These are phyloP conservation scores for Allolobophora icterica DNA, from an alignment of 2,888 invertebrate species.

Conservation along the genomic window DNA sequence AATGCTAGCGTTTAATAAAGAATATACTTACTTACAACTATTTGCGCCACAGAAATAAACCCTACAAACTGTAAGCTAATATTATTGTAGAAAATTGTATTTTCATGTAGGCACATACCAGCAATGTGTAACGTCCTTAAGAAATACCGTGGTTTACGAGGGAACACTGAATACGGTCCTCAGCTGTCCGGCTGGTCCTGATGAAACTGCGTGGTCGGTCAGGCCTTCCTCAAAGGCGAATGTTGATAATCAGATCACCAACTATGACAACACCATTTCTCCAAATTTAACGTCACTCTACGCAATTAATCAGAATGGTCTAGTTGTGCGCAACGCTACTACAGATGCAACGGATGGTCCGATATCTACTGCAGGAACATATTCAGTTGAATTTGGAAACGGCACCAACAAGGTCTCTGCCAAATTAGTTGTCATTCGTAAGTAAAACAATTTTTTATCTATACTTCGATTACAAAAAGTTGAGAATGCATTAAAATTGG, in stretches of 20 bases:
- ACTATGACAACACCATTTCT: not conserved
- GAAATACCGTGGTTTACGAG: not conserved
- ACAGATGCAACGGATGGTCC: not conserved
- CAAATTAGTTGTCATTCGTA: not conserved
- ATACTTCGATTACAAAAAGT: no score
- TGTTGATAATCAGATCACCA: not conserved
- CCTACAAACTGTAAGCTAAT: no score
- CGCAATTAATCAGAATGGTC: not conserved
- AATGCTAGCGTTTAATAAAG: no score
- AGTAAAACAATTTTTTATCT: not conserved
- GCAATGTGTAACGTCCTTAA: not conserved
- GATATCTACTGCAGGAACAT: not conserved
- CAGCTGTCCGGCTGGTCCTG: not conserved
- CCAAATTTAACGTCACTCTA: not conserved
- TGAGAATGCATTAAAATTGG: no score
- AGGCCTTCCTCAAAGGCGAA: not conserved
- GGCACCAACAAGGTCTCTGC: not conserved
- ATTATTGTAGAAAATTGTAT: no score
- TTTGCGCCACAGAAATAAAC: no score
- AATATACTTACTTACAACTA: no score
- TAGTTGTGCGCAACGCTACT: not conserved
- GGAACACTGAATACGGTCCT: not conserved
- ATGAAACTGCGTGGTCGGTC: not conserved
- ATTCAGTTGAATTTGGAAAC: not conserved
- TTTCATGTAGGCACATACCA: not conserved